phyloP scores from a whole-genome alignment of 2,888 invertebrate species.

The Athetis lepigone region DNA sequence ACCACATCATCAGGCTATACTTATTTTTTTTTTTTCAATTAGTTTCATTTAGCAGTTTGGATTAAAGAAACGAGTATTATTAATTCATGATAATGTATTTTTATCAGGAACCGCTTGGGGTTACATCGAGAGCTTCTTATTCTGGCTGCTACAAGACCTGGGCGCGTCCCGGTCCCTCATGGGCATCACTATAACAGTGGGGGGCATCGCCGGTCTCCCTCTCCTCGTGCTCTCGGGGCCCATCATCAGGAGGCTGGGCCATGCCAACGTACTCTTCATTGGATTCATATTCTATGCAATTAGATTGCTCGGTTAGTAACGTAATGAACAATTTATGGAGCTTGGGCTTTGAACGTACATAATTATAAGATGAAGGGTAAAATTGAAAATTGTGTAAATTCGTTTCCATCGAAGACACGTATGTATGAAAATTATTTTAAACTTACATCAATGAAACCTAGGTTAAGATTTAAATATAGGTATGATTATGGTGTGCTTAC shows the following conservation, averaged over 20 bases:
- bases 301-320: conserved; percentile 91
- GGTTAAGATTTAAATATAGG: too few relatives aligned
- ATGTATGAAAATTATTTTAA: not conserved
- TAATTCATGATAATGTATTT: not conserved
- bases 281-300: conserved; percentile 95
- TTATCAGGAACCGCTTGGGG: conserved; percentile 94
- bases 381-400: too few relatives aligned
- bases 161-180: conserved; percentile 94
- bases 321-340: not conserved
- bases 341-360: not conserved
- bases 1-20: too few relatives aligned
- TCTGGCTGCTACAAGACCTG: conserved; percentile 95
- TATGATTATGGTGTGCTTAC: too few relatives aligned
- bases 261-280: conserved; percentile 94
- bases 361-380: conserved; percentile 2
- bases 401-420: too few relatives aligned
- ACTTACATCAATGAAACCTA: not conserved
- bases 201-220: conserved; percentile 94
- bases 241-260: conserved; percentile 93
- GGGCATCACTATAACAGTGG: conserved; percentile 95
- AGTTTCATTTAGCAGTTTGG: too few relatives aligned
- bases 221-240: conserved; percentile 94
- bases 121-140: conserved; percentile 95
- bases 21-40: too few relatives aligned
- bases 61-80: not conserved